Evolutionary conservation across 2,797 vertebrate species (phyloP).

Genomic region (Coreius guichenoti): DNA sequence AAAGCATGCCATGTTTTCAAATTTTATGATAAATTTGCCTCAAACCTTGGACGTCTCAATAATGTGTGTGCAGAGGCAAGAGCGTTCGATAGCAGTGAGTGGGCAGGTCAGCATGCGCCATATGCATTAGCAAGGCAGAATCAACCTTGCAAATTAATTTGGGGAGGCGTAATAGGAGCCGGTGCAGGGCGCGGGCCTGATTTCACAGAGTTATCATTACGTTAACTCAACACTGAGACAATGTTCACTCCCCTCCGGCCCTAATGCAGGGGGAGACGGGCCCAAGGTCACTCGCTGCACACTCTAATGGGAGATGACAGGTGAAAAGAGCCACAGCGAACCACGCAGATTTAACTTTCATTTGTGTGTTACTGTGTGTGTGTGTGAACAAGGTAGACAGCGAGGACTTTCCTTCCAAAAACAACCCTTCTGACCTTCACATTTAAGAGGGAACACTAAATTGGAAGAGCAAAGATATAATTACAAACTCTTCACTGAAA

Average conservation of each 20-base stretch:
- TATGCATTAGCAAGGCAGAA: slow-evolving; percentile 77
- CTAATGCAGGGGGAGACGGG: slow-evolving; percentile 71
- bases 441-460: slow-evolving; percentile 22
- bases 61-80: slow-evolving; percentile 15
- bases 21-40: background rate
- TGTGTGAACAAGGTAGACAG: slow-evolving; percentile 17
- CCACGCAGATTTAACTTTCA: slow-evolving; percentile 76
- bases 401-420: slow-evolving; percentile 13
- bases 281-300: slow-evolving; percentile 78
- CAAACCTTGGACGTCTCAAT: background rate
- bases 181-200: slow-evolving; percentile 75
- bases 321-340: slow-evolving; percentile 77
- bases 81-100: slow-evolving; percentile 47
- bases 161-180: slow-evolving; percentile 80
- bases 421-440: slow-evolving; percentile 45
- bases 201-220: slow-evolving; percentile 84
- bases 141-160: slow-evolving; percentile 82
- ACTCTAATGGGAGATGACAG: slow-evolving; percentile 84
- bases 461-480: slow-evolving; percentile 4
- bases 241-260: slow-evolving; percentile 57
- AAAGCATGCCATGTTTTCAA: background rate
- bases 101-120: slow-evolving; percentile 62
- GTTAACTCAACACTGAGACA: slow-evolving; percentile 67
- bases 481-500: slow-evolving; percentile 26
- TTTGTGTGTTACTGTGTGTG: slow-evolving; percentile 65